These are phyloP conservation scores for Galerucella nymphaeae DNA, from an alignment of 2,888 invertebrate species.

Conservation along the genomic window DNA sequence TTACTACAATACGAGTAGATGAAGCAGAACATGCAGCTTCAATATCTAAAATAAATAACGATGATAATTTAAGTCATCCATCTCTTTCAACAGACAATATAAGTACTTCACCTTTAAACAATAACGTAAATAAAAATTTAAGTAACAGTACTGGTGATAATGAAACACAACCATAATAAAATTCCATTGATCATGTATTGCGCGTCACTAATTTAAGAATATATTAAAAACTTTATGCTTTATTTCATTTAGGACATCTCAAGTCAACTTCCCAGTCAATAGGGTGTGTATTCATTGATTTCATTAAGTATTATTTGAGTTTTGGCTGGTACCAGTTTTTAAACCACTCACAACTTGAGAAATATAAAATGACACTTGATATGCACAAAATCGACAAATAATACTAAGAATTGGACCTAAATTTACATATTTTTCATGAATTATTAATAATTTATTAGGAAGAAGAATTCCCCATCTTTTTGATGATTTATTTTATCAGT, in stretches of 20 bases:
- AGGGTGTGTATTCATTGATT: background rate
- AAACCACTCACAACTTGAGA: background rate
- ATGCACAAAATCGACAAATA: background rate
- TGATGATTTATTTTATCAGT: no score
- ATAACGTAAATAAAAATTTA: background rate
- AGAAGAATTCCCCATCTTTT: no score
- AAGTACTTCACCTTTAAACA: background rate
- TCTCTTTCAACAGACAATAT: background rate
- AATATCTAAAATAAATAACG: conserved; percentile 36
- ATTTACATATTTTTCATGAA: no score
- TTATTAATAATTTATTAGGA: no score
- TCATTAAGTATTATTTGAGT: background rate
- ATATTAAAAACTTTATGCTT: background rate
- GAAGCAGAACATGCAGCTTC: conserved; percentile 62
- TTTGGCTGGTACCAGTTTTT: background rate
- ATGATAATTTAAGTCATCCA: background rate
- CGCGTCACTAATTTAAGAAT: background rate
- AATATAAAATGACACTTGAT: background rate
- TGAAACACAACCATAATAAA: background rate
- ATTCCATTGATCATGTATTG: background rate
- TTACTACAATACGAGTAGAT: conserved; percentile 62
- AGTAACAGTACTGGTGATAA: background rate
- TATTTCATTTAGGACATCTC: background rate
- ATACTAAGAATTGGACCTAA: no score
- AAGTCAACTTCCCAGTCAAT: no score